Percentiles rank a stretch among this genome's conserved stretches.
Evolutionary conservation across 1,140 invertebrate species (phyloP).

Genomic region (Whitmania pigra): DNA sequence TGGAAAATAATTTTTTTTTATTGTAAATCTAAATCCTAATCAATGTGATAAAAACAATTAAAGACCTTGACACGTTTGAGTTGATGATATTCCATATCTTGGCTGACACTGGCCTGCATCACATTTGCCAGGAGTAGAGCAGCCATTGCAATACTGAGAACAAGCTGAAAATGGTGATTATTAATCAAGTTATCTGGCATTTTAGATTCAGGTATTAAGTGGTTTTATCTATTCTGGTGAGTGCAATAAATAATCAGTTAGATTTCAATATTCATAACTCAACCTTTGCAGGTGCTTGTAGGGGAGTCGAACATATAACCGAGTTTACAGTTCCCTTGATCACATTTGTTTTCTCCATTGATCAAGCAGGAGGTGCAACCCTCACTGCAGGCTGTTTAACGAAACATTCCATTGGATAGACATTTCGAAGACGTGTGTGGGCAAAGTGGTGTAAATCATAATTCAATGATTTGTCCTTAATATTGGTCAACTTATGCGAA

Average conservation of each 20-base stretch:
- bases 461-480: too few relatives aligned
- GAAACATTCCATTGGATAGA: too few relatives aligned
- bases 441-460: too few relatives aligned
- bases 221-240: too few relatives aligned
- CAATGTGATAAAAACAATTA: background rate
- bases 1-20: background rate
- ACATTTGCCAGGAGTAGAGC: constrained; percentile 12
- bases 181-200: background rate
- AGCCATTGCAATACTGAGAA: constrained; percentile 9
- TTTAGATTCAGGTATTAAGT: background rate
- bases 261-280: too few relatives aligned
- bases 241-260: too few relatives aligned
- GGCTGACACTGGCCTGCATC: constrained; percentile 11
- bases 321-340: background rate
- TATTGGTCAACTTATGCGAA: too few relatives aligned
- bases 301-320: background rate
- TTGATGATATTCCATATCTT: background rate
- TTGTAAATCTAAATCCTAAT: background rate
- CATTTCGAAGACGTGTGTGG: too few relatives aligned
- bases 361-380: background rate
- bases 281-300: constrained; percentile 1
- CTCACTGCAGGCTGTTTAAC: background rate
- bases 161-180: background rate
- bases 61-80: constrained; percentile 16
- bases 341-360: constrained; percentile 11